These are phyloP conservation scores for Orius laevigatus DNA, from an alignment of 1,140 invertebrate genomes.

Conservation along the genomic window DNA sequence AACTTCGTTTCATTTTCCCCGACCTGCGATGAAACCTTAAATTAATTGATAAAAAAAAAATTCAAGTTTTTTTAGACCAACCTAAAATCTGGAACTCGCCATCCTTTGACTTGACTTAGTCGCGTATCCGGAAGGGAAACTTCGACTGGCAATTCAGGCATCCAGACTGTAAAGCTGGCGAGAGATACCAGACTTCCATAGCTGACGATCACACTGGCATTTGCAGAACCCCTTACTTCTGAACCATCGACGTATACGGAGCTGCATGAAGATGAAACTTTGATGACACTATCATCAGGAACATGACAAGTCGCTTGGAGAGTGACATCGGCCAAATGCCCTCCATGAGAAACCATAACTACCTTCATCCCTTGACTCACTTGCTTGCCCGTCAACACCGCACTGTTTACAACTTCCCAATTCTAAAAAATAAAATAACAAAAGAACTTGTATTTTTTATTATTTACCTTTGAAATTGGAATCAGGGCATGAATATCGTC, in stretches of 20 bases:
- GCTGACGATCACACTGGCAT: conserved; percentile 84
- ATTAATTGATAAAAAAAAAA: conserved; percentile 1
- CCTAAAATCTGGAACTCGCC: conserved; percentile 51
- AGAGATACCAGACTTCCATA: conserved; percentile 81
- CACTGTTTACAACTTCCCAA: conserved; percentile 90
- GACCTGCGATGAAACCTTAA: conserved; percentile 7
- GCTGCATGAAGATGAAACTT: conserved; percentile 91
- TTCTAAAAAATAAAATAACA: conserved; percentile 44
- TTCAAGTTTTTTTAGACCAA: background rate
- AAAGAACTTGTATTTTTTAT: background rate
- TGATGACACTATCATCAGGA: conserved; percentile 87
- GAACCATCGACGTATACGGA: conserved; percentile 93
- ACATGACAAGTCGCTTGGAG: conserved; percentile 89
- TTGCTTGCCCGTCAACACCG: conserved; percentile 81
- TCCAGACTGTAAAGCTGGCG: conserved; percentile 87
- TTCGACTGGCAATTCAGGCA: conserved; percentile 85
- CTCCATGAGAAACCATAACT: conserved; percentile 83
- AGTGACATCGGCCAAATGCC: conserved; percentile 86
- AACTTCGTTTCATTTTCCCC: conserved; percentile 13
- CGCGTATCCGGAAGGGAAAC: conserved; percentile 74
- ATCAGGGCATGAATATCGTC: conserved; percentile 87
- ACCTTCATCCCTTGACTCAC: conserved; percentile 90
- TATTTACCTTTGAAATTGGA: conserved; percentile 77
- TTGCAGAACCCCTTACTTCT: conserved; percentile 84
- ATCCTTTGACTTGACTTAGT: conserved; percentile 78